Conservation (phyloP, 2,113 vertebrate species). For the Furnarius figulus region DNA sequence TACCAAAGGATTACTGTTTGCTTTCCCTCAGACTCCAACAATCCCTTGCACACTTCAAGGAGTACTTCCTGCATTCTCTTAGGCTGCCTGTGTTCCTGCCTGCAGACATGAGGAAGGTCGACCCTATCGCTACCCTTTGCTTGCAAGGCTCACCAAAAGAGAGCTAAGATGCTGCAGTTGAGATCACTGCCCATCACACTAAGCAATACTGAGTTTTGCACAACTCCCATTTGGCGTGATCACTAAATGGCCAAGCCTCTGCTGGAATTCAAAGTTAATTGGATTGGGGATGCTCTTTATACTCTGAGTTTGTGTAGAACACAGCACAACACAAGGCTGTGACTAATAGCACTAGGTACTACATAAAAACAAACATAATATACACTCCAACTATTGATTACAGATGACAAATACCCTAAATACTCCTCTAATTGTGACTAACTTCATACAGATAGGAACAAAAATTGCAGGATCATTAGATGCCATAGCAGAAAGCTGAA, state of each 20-base stretch:
- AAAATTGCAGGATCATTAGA: neutral
- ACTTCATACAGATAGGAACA: neutral
- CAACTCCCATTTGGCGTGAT: too few relatives aligned
- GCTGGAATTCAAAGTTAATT: neutral
- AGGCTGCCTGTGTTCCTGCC: neutral
- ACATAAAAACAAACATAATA: neutral
- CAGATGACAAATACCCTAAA: neutral
- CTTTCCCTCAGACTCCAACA: neutral
- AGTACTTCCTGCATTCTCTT: neutral
- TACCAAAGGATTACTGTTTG: neutral
- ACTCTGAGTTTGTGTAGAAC: neutral
- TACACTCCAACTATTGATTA: neutral
- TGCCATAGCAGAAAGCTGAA: neutral
- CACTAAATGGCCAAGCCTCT: neutral
- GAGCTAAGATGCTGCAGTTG: neutral
- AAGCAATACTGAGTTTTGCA: neutral
- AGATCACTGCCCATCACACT: neutral
- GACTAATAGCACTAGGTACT: neutral
- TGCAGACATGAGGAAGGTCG: neutral
- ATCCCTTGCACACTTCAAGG: neutral
- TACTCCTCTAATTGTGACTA: neutral
- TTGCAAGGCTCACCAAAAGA: neutral
- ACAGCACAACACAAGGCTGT: neutral
- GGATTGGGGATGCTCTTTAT: neutral
- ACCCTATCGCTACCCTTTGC: neutral